Evolutionary conservation across 2,888 invertebrate genomes (phyloP).

Genomic region (Agrotis clavis): DNA sequence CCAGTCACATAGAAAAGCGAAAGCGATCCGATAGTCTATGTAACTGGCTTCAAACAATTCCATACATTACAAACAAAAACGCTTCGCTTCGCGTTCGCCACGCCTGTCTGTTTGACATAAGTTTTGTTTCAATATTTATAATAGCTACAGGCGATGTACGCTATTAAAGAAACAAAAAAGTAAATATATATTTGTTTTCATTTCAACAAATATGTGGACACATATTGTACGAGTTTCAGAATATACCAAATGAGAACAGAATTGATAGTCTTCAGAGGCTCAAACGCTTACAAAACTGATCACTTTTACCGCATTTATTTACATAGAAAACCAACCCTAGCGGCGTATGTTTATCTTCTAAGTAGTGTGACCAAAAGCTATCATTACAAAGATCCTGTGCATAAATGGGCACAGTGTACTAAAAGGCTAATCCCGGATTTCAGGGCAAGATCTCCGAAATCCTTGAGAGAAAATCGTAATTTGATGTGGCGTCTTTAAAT

Average conservation of each 20-base stretch:
- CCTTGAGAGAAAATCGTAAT: conserved; percentile 39
- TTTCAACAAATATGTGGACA: no score
- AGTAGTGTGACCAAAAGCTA: conserved; percentile 25
- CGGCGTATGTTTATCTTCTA: conserved; percentile 20
- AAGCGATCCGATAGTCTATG: no score
- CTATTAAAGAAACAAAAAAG: no score
- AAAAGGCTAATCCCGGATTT: conserved; percentile 39
- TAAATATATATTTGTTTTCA: no score
- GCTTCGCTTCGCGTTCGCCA: no score
- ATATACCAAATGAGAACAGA: background rate
- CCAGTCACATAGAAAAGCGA: no score
- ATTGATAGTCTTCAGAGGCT: background rate
- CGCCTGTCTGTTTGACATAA: no score
- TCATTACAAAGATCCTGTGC: conserved; percentile 7
- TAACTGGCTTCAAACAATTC: no score
- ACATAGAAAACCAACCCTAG: conserved; percentile 11
- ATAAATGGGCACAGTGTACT: conserved; percentile 22
- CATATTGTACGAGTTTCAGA: background rate
- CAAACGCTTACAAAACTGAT: conserved; percentile 3
- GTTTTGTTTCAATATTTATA: no score
- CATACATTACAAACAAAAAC: no score
- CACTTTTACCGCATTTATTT: conserved; percentile 18
- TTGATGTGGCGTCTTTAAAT: conserved; percentile 41
- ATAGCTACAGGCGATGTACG: no score
- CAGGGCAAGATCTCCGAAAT: conserved; percentile 9